These are phyloP conservation scores for Marcusenius ussheri DNA, from an alignment of 2,113 vertebrate species.

Conservation along the genomic window DNA sequence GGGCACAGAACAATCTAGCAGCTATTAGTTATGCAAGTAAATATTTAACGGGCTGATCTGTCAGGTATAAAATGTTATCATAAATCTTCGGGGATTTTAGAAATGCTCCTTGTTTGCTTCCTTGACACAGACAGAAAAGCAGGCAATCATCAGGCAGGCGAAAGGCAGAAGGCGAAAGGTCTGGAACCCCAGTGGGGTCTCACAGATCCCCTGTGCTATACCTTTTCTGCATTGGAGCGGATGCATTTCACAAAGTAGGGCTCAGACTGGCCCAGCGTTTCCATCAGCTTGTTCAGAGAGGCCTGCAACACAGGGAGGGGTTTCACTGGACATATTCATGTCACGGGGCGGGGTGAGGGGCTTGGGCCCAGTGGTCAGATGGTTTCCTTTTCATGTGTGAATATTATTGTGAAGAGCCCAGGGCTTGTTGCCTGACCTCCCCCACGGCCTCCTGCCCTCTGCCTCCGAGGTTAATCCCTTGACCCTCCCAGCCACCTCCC, in stretches of 20 bases:
- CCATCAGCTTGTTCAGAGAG: slow-evolving; percentile 94
- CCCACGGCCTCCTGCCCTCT: background rate
- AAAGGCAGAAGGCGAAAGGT: background rate
- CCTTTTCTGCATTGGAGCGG: slow-evolving; percentile 96
- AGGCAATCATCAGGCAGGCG: background rate
- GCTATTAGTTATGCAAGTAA: background rate
- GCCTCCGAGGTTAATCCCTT: background rate
- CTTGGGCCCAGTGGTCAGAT: background rate
- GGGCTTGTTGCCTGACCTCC: background rate
- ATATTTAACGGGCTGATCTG: background rate
- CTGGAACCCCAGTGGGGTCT: background rate
- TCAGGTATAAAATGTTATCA: background rate
- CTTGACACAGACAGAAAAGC: background rate
- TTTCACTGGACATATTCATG: background rate
- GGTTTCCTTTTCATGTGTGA: slow-evolving; percentile 6
- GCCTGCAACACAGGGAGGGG: slow-evolving; percentile 56
- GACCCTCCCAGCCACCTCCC: too few species aligned
- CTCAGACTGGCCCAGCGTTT: slow-evolving; percentile 91
- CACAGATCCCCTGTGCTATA: slow-evolving; percentile 38
- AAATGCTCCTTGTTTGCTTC: background rate
- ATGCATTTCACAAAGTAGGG: slow-evolving; percentile 99
- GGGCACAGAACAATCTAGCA: background rate
- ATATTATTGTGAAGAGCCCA: background rate
- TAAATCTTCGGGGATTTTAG: background rate
- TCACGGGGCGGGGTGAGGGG: background rate